Evolutionary conservation across 2,797 vertebrate species (phyloP).

Genomic region (Gadopsis marmoratus): DNA sequence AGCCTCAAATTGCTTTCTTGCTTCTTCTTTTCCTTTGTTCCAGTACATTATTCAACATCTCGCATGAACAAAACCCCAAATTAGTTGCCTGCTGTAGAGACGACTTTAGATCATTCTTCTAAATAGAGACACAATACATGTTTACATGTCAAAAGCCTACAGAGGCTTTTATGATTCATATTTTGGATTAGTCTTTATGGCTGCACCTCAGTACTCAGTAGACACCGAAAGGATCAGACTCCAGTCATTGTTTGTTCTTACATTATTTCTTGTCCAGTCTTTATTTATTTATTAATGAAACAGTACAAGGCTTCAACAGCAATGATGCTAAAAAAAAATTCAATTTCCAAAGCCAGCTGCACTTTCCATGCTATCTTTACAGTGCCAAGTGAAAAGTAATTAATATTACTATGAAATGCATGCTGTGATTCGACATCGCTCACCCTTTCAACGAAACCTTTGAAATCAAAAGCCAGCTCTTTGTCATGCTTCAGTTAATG

Average conservation of each 20-base stretch:
- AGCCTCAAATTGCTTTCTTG: neutral
- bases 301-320: constrained; percentile 30
- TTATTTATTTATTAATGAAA: constrained; percentile 60
- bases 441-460: constrained; percentile 37
- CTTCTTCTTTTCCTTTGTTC: constrained; percentile 9
- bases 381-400: neutral
- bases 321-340: neutral
- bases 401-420: neutral
- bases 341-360: neutral
- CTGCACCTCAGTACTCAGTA: neutral
- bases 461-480: constrained; percentile 22
- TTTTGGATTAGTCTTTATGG: constrained; percentile 9
- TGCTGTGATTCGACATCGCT: constrained; percentile 28
- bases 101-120: constrained; percentile 1
- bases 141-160: neutral
- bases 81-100: constrained; percentile 10
- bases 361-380: neutral
- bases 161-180: constrained; percentile 20
- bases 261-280: constrained; percentile 36
- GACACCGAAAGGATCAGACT: constrained; percentile 39
- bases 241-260: constrained; percentile 25
- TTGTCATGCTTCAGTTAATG: neutral
- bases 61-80: constrained; percentile 11
- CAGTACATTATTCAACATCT: neutral
- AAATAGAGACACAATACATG: constrained; percentile 15